These are phyloP conservation scores for Leucophenga montana DNA, from an alignment of 2,888 invertebrate genomes.

Conservation along the genomic window DNA sequence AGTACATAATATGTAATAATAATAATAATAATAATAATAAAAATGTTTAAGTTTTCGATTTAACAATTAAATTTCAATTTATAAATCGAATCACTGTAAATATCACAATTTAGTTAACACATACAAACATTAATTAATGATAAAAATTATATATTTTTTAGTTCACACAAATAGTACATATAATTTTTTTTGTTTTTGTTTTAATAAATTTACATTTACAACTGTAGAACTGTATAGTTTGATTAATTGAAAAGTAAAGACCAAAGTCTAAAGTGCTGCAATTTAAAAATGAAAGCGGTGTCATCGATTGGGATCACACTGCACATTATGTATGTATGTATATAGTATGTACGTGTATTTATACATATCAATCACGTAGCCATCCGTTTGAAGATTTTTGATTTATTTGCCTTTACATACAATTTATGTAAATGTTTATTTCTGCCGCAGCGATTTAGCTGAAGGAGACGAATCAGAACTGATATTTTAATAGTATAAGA, in stretches of 20 bases:
- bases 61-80: conserved; percentile 68
- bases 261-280: too few relatives aligned
- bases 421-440: neutral
- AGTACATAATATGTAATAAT: too few relatives aligned
- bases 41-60: conserved; percentile 59
- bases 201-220: too few relatives aligned
- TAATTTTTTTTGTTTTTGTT: too few relatives aligned
- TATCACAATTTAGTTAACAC: conserved; percentile 74
- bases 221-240: too few relatives aligned
- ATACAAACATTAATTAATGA: conserved; percentile 41
- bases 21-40: conserved; percentile 51
- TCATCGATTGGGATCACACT: neutral
- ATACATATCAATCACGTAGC: conserved; percentile 25
- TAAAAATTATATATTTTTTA: conserved; percentile 14
- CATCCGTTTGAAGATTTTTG: conserved; percentile 4
- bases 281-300: too few relatives aligned
- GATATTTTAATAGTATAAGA: neutral
- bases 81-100: conserved; percentile 74
- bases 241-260: neutral
- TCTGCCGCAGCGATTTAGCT: conserved; percentile 17
- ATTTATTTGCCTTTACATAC: neutral
- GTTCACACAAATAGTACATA: neutral
- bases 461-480: conserved; percentile 19
- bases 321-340: neutral
- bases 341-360: too few relatives aligned